Evolutionary conservation across 2,113 vertebrate species (phyloP).

Genomic region (Cynocephalus volans): DNA sequence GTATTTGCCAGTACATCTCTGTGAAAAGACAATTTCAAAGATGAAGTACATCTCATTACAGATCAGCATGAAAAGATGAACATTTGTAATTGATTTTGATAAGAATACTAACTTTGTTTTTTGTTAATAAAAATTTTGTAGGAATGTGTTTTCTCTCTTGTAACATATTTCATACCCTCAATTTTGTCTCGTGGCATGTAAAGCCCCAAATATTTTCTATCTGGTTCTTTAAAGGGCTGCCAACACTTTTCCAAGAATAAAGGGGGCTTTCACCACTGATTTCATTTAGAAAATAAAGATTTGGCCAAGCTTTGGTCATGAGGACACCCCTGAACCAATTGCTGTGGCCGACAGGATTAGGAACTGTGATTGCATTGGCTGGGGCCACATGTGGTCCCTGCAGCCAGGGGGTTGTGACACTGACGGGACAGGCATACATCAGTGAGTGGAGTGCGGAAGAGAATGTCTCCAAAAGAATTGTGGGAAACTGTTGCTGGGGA

Average conservation of each 20-base stretch:
- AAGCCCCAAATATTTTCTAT: neutral
- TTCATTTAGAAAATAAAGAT: neutral
- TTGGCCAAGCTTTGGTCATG: neutral
- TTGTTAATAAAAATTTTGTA: neutral
- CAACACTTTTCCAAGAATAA: neutral
- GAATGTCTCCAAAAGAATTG: neutral
- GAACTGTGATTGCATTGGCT: neutral
- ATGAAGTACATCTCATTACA: neutral
- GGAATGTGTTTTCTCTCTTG: neutral
- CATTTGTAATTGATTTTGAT: neutral
- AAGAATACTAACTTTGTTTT: neutral
- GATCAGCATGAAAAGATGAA: neutral
- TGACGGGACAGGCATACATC: neutral
- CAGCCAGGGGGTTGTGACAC: neutral
- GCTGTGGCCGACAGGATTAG: neutral
- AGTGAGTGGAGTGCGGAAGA: neutral
- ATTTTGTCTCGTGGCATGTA: neutral
- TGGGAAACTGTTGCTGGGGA: neutral
- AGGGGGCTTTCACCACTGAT: neutral
- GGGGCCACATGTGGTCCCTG: neutral
- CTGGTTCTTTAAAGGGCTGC: neutral
- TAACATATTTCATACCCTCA: neutral
- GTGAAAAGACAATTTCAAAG: neutral
- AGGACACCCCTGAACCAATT: neutral
- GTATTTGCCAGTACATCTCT: neutral